Base-by-base conservation (phyloP, 2,797 vertebrate genomes). In the Malurus leucopterus region DNA sequence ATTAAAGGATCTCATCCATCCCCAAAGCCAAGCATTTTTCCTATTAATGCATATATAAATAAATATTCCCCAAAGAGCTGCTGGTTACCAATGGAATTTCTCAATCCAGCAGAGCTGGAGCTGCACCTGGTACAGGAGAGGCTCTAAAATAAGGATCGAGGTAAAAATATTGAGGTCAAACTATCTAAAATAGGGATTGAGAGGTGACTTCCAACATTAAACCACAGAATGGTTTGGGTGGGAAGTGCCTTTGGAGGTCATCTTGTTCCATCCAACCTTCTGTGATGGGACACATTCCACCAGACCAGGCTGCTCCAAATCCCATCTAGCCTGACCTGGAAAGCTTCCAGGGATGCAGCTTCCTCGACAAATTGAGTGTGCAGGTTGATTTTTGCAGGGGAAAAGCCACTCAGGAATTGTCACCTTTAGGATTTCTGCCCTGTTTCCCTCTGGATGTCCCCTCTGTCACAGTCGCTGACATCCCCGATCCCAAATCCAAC, bases 391-490 rank as follows among this genome's bases (percentile, higher is more conserved):
- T 63, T 38, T 2, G 1, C 17, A 63, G 61, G 49, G 47, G 62
- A 75, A 30, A 6, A 18, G 18, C n/a, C 14, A 15, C 15, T 4
- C 20, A 1, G 72, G 55, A 75, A 62, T 36, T 23, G 22, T 6
- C 50, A 11, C 49, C 46, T 59, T 18, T 32, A 12, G 20, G 29
- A 3, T 11, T 44, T 30, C 30, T 4, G 11, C 24, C 2, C 1
- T 22, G 2, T 22, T 57, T 65, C 36, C 6, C n/a, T 15, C 29
- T 2, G 3, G 49, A 34, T 11, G 3, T 8, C 51, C 24, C 22
- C 29, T 38, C 9, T 8, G 1, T 5, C 0, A 0, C 62, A 22
- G 46, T 8, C 8, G 0, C 34, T 7, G 0, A 23, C n/a, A 41
- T 18, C 57, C 30, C 64, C 3, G 4, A 57, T 15, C 55, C 70